Conservation (phyloP, 2,888 invertebrate species). For the Hipparchia semele region DNA sequence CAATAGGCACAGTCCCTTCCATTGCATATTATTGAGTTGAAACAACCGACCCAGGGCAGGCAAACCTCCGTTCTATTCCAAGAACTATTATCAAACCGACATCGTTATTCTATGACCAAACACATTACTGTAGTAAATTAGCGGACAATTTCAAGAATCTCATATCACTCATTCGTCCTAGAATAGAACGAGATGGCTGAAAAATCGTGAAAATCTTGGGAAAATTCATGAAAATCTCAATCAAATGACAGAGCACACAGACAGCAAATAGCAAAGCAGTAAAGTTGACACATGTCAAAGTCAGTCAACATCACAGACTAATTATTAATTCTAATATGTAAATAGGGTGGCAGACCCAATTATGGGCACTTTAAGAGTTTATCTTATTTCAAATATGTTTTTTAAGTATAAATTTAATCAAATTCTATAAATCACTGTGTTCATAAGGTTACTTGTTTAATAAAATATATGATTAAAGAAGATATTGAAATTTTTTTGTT, state of each 20-base stretch:
- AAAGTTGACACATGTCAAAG: no score
- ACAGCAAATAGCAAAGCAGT: no score
- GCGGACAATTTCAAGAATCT: conserved; percentile 57
- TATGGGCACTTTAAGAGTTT: no score
- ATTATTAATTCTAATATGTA: no score
- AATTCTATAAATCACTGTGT: no score
- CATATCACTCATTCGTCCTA: conserved; percentile 77
- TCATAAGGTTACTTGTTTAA: no score
- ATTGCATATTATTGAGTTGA: conserved; percentile 72
- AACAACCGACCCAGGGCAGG: conserved; percentile 49
- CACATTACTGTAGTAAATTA: conserved; percentile 56
- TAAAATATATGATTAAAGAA: no score
- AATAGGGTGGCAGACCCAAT: no score
- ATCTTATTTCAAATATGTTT: no score
- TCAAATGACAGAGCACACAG: conserved; percentile 19
- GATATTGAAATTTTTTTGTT: no score
- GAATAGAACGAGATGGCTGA: conserved; percentile 75
- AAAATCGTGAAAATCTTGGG: conserved; percentile 66
- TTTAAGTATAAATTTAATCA: no score
- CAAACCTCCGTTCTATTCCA: conserved; percentile 55
- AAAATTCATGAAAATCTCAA: conserved; percentile 46
- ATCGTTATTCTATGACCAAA: conserved; percentile 49
- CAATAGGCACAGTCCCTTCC: conserved; percentile 69
- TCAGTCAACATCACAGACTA: no score
- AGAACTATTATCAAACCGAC: conserved; percentile 56